Evolutionary conservation across 2,797 vertebrate species (phyloP), one percentile per base, ranked within the genome.

Genomic region (Cheirogaleus major): DNA sequence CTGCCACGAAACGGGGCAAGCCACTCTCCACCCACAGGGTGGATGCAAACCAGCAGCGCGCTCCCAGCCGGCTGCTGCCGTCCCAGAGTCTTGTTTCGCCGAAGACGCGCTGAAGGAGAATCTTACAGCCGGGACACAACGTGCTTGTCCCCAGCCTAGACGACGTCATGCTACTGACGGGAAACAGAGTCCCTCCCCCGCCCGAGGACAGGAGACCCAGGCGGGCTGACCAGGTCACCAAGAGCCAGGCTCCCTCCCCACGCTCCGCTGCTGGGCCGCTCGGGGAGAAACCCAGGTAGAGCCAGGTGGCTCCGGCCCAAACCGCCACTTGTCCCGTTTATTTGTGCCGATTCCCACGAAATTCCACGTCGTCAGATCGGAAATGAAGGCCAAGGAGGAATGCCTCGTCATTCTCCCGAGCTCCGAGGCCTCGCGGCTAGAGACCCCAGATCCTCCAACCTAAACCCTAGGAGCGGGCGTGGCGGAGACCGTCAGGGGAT

Each of bases 401-500:
- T 15, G 43, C 22, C 25, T 8, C 7, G 0, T 6, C 23, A 1
- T 1, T 32, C 78, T 25, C 57, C 43, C 2, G 11, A 48, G 17
- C 4, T 20, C 69, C 41, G 32, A 13, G 75, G 32, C 69, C 35
- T 0, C 1, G 12, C 15, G 32, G 17, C 59, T 11, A 3, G 9
- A 67, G 22, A 70, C 50, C 15, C 23, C 2, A 57, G 61, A 41
- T 22, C 50, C 76, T 41, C 18, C 23, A 11, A 0, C 11, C 3
- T 41, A 61, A 59, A 55, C 13, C 52, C 85, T 13, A 20, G 30
- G 30, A 10, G 17, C 12, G 43, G 32, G 48, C 52, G 30, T 2
- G 27, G 35, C 55, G 17, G n/a, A 0, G 0, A 0, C 2, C 2
- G 61, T 52, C 30, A 1, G 0, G 61, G 57, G 57, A 7, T 2